These are phyloP conservation scores for Ceratothoa steindachneri DNA, from an alignment of 2,888 invertebrate genomes.

Conservation along the genomic window DNA sequence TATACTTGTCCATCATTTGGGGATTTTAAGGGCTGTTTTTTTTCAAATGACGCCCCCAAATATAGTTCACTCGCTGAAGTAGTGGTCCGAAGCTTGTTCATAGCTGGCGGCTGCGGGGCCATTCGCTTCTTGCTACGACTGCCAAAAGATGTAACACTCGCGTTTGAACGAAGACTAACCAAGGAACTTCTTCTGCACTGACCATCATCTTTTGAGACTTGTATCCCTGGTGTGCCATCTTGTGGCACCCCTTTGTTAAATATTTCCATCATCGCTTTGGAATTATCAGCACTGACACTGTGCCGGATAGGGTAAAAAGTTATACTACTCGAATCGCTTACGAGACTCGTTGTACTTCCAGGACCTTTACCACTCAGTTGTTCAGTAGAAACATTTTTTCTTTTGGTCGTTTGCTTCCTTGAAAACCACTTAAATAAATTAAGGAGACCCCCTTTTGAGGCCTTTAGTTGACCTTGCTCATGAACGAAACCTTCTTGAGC, in stretches of 20 bases:
- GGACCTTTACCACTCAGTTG: background rate
- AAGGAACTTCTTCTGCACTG: background rate
- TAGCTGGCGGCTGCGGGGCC: constrained; percentile 39
- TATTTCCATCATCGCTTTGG: background rate
- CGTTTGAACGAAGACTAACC: background rate
- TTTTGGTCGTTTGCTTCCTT: background rate
- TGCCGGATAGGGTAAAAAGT: background rate
- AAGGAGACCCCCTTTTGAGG: background rate
- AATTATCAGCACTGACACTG: background rate
- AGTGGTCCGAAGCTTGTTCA: background rate
- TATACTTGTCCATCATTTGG: constrained; percentile 29
- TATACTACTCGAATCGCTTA: background rate
- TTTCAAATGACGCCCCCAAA: constrained; percentile 5
- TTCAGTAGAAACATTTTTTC: background rate
- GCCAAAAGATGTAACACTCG: background rate
- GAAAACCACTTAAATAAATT: background rate
- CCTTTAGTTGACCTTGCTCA: no score
- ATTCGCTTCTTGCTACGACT: constrained; percentile 27
- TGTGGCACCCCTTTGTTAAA: background rate
- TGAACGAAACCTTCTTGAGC: no score
- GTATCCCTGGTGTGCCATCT: no score
- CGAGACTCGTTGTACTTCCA: background rate
- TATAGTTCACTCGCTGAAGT: background rate
- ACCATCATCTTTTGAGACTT: background rate
- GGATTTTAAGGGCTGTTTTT: constrained; percentile 17